Evolutionary conservation across 2,113 vertebrate species (phyloP).

Genomic region (Elanoides forficatus): DNA sequence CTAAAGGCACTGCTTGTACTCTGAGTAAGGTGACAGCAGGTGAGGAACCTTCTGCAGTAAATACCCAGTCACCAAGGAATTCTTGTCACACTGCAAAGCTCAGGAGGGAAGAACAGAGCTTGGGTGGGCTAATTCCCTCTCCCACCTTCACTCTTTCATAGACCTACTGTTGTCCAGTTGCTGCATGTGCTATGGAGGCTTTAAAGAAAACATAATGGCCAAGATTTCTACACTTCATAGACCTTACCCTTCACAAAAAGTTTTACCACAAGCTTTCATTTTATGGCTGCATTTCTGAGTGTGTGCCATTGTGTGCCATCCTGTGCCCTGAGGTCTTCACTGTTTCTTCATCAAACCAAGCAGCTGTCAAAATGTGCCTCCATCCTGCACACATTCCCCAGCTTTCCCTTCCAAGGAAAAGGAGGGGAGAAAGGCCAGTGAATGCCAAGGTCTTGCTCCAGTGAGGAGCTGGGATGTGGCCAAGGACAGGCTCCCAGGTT

Average conservation of each 20-base stretch:
- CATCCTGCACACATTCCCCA: conserved; percentile 25
- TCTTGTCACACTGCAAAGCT: background rate
- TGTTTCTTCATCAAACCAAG: conserved; percentile 35
- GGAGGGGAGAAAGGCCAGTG: background rate
- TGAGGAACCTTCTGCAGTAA: background rate
- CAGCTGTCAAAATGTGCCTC: conserved; percentile 45
- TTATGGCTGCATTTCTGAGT: background rate
- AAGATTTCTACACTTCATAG: background rate
- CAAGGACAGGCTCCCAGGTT: background rate
- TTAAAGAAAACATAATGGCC: background rate
- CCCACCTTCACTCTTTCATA: background rate
- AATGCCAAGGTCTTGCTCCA: conserved; percentile 50
- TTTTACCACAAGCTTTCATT: conserved; percentile 1
- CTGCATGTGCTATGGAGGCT: background rate
- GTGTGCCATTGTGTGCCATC: background rate
- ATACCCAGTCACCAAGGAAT: background rate
- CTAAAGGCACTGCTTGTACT: background rate
- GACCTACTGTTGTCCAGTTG: background rate
- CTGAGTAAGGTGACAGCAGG: background rate
- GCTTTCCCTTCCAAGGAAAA: conserved; percentile 31
- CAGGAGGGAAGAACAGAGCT: background rate
- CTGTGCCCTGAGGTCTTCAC: conserved; percentile 41
- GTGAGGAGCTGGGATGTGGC: conserved; percentile 28
- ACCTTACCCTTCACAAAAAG: background rate
- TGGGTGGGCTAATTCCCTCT: background rate